Evolutionary conservation across 1,140 invertebrate genomes (phyloP), one percentile per base, ranked within the genome.

Genomic region (Chironomus tepperi): DNA sequence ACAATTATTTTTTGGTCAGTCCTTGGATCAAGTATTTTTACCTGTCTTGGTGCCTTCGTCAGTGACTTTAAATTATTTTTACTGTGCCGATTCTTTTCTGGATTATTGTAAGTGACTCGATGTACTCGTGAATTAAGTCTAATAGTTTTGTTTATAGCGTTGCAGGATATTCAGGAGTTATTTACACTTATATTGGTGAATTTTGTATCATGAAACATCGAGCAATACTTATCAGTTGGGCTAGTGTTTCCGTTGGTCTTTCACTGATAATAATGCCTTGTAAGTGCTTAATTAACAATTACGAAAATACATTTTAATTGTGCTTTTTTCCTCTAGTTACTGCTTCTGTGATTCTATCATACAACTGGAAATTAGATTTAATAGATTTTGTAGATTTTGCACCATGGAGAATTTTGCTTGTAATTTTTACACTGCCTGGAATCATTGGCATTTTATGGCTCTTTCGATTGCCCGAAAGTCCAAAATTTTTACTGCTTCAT

Each of bases 381-480:
- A 3, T 75, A 76, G 7, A 73, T 79, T 74, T 78, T 75, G 75
- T 84, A 80, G 43, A 80, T 77, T 76, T 87, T 81, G 76, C 84
- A 81, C 86, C 85, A 73, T 91, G 90, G 90, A 81, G 89, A 15
- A 79, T 90, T 15, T 88, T 89, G 77, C 79, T 89, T 0, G 79
- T 86, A 0, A 77, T 88, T 3, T 88, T 86, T 76, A 81, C 87
- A 6, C 75, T 90, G 7, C 89, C 89, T 0, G 85, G 85, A 57
- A 79, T 90, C 0, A 76, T 86, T 0, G 87, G 87, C 3, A 85
- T 84, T 12, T 43, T 86, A 0, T 78, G 85, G 7, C 80, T 90
- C 5, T 78, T 84, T 3, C 81, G 84, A 19, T 85, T 90, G 75
- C 89, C 89, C 0, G 89, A 90, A 76, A 89, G 88, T 78, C 89